These are phyloP conservation scores for Manis crassicaudata DNA, from an alignment of 2,797 vertebrate species.

Conservation along the genomic window DNA sequence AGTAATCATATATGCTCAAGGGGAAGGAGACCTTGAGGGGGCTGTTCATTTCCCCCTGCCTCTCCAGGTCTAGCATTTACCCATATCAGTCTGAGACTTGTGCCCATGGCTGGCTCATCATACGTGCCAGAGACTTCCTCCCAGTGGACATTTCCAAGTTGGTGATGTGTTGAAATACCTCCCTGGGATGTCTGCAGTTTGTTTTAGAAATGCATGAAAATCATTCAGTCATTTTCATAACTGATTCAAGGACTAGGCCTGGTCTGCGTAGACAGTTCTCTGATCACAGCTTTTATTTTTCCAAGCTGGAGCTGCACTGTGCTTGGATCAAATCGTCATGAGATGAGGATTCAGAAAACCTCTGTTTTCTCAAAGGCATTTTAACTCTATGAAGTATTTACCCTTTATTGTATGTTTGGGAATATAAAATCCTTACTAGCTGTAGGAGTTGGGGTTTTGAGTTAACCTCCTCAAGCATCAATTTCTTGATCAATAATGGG, in stretches of 20 bases:
- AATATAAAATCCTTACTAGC: not conserved
- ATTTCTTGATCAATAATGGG: not conserved
- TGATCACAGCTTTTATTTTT: constrained; percentile 8
- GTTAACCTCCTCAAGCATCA: not conserved
- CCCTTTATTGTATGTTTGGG: not conserved
- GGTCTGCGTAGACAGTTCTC: not conserved
- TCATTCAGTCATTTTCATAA: constrained; percentile 26
- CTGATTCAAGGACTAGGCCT: not conserved
- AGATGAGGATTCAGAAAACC: not conserved
- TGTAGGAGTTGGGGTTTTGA: not conserved
- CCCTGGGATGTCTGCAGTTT: constrained; percentile 55
- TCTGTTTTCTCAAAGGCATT: not conserved
- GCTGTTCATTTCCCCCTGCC: not conserved
- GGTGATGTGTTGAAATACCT: constrained; percentile 48
- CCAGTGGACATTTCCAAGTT: constrained; percentile 56
- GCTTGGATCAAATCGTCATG: not conserved
- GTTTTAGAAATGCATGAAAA: constrained; percentile 65
- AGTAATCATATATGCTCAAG: not conserved
- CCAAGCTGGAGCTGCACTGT: not conserved
- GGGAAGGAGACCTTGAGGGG: not conserved
- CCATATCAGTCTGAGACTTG: not conserved
- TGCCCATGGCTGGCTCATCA: not conserved
- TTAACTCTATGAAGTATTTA: not conserved
- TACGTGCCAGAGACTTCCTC: not conserved
- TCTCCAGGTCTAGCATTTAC: not conserved